phyloP scores from a whole-genome alignment of 2,113 vertebrate genomes.

The Peromyscus polionotus region DNA sequence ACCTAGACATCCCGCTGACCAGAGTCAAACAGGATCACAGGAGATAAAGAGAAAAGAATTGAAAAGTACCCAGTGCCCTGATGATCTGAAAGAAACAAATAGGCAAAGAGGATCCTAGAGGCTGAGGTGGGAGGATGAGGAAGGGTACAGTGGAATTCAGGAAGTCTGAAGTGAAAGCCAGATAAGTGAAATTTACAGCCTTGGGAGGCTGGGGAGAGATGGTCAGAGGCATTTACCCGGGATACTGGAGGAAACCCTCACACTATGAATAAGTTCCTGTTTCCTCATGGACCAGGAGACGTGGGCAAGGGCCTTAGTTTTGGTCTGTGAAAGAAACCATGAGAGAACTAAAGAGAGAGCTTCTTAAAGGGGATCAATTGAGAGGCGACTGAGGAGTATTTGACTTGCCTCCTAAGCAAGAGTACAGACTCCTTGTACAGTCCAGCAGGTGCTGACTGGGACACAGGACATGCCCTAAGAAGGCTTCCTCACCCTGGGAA shows the following conservation, averaged over 20 bases:
- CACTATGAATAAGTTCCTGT: neutral
- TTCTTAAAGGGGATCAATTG: neutral
- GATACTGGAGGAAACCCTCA: neutral
- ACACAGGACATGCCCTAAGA: neutral
- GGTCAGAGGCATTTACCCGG: neutral
- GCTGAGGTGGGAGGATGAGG: neutral
- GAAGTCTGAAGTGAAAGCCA: constrained; percentile 48
- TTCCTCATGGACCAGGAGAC: neutral
- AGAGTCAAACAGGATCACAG: neutral
- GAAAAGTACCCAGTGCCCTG: neutral
- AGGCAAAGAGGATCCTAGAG: constrained; percentile 3
- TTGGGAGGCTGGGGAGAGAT: neutral
- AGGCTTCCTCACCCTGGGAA: constrained; percentile 2
- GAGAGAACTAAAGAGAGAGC: neutral
- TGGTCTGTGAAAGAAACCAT: constrained; percentile 29
- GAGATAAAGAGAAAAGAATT: neutral
- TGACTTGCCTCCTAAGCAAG: neutral
- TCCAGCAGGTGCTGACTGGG: neutral
- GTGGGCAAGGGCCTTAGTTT: constrained; percentile 14
- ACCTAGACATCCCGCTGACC: neutral
- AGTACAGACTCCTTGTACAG: neutral
- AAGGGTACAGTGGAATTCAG: constrained; percentile 15
- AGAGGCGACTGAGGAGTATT: neutral
- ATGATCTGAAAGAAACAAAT: neutral
- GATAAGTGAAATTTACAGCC: neutral